Base-by-base conservation (phyloP, 2,888 invertebrate genomes). In the Ditylenchus weischeri region DNA sequence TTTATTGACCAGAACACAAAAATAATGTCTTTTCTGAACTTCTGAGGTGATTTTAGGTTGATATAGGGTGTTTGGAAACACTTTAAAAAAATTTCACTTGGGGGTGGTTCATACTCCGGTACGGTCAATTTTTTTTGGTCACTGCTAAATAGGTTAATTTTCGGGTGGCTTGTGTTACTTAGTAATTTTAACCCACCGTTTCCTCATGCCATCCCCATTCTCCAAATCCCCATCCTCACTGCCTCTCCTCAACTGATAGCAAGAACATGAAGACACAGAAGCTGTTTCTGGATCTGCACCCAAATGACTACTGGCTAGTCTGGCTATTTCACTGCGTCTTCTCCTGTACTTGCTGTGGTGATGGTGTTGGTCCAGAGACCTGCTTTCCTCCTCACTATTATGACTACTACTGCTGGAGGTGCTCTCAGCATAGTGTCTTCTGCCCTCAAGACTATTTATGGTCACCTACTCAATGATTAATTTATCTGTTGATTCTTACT, bases 201-300 rank as follows among this genome's bases (percentile, higher is more conserved):
- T 43, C 43, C 43, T 43, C 43, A 43, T 43, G 11, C 43, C 43
- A 10, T 38, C 43, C 15, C 13, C 43, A 43, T 43, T 10, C 13
- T 43, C 43, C 15, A 43, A 2, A 15, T 43, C 43, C 2, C 15
- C 23, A 21, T 11, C 21, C n/a, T 54, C 15, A 38, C 23, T 36
- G 36, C 57, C 47, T 6, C 60, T 65, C n/a, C 49, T 57, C 18
- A 79, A 61, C 57, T 80, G 79, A 72, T 91, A 87, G 78, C 91
- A 91, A 10, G 90, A 90, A 83, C 91, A 91, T 8, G 90, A 90
- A 81, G 91, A 91, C 15, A 91, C 89, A n/a, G 90, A 90, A 61
- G 88, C 88, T 69, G 89, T 87, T 79, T 90, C 90, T 70, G 87
- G 87, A 65, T 69, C 65, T 11, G 29, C 29, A n/a, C 57, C 60